A percentile compares a stretch with the other conserved stretches of the same genome.
Conservation (phyloP, 2,888 invertebrate species). For the Erebia epiphron region DNA sequence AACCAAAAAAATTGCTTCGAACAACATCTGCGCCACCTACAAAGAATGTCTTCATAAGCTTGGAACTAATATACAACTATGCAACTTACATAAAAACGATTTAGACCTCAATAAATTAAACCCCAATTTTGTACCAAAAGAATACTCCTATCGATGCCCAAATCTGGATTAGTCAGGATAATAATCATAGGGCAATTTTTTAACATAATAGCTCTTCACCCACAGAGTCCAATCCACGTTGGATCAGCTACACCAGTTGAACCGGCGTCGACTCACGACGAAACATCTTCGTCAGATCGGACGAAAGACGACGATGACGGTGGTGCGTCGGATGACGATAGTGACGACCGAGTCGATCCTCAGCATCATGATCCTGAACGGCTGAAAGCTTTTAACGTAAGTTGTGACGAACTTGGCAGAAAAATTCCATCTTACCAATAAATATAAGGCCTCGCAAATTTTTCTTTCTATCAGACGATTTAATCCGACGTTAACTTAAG, state of each 20-base stretch:
- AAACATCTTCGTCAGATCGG: slow-evolving; percentile 94
- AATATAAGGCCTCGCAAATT: no score
- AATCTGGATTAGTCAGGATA: background rate
- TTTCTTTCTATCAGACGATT: no score
- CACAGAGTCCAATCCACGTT: slow-evolving; percentile 86
- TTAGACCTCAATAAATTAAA: no score
- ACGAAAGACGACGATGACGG: slow-evolving; percentile 90
- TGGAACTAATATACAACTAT: no score
- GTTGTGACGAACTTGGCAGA: slow-evolving; percentile 50
- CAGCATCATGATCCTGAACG: slow-evolving; percentile 95
- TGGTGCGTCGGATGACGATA: slow-evolving; percentile 90
- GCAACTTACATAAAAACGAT: no score
- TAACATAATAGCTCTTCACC: slow-evolving; percentile 20
- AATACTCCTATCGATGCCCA: background rate
- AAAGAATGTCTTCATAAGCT: no score
- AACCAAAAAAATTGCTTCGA: no score
- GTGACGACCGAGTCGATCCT: slow-evolving; percentile 94
- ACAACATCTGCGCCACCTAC: no score
- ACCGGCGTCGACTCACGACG: slow-evolving; percentile 89
- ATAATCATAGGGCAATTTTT: background rate
- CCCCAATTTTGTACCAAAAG: no score
- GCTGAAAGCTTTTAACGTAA: slow-evolving; percentile 97
- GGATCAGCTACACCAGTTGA: slow-evolving; percentile 76
- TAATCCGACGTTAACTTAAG: no score
- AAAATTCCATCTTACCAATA: no score